Conservation (phyloP, 2,113 vertebrate genomes). For the Zosterops hypoxanthus region DNA sequence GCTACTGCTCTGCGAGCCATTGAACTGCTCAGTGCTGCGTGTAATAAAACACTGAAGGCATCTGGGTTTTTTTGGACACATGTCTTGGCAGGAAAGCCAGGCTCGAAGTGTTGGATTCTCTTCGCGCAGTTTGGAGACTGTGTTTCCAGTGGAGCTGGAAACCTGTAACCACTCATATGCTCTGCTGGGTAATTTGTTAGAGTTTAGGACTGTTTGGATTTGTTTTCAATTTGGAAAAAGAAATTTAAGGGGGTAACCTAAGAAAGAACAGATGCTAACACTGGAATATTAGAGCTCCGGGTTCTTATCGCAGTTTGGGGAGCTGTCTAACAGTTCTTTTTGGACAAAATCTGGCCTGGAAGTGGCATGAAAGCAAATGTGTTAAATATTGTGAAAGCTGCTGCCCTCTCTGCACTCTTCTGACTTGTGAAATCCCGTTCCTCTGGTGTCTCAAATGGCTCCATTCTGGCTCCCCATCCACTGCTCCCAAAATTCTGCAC, state of each 20-base stretch:
- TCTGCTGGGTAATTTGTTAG: constrained; percentile 64
- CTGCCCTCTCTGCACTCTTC: neutral
- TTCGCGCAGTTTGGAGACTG: constrained; percentile 48
- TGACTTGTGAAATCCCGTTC: neutral
- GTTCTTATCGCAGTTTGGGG: constrained; percentile 30
- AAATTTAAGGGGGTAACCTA: constrained; percentile 33
- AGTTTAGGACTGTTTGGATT: constrained; percentile 58
- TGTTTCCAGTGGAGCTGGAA: constrained; percentile 69
- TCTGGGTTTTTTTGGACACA: constrained; percentile 72
- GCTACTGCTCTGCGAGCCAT: constrained; percentile 46
- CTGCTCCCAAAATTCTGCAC: rapidly evolving
- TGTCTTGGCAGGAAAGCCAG: constrained; percentile 61
- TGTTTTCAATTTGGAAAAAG: constrained; percentile 52
- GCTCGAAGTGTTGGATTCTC: constrained; percentile 66
- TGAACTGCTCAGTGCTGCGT: constrained; percentile 42
- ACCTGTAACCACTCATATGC: constrained; percentile 60
- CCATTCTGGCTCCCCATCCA: neutral
- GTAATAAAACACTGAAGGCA: constrained; percentile 72
- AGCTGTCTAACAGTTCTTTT: constrained; percentile 8
- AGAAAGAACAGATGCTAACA: constrained; percentile 59
- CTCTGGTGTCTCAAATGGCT: neutral
- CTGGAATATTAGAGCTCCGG: constrained; percentile 16
- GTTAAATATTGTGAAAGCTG: neutral
- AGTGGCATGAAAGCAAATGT: constrained; percentile 33
- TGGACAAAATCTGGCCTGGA: constrained; percentile 9